phyloP scores from a whole-genome alignment of 2,113 vertebrate genomes.

The Aramus guarauna region DNA sequence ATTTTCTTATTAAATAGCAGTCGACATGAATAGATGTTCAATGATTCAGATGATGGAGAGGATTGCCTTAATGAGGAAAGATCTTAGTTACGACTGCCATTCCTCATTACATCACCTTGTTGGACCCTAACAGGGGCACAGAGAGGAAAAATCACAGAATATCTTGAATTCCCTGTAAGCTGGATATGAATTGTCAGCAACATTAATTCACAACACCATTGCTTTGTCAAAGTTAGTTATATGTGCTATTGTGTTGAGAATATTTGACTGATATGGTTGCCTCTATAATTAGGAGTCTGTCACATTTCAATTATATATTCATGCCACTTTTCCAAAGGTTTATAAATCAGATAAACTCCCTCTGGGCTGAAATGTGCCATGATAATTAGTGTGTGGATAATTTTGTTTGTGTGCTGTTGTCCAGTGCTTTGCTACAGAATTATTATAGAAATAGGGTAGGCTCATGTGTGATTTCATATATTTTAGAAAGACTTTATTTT shows the following conservation, averaged over 20 bases:
- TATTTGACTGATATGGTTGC: not conserved
- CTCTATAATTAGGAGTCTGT: constrained; percentile 29
- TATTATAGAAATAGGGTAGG: not conserved
- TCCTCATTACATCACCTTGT: not conserved
- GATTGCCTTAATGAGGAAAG: not conserved
- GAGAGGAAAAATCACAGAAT: not conserved
- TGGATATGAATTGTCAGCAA: not conserved
- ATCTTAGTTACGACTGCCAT: not conserved
- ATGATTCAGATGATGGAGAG: not conserved
- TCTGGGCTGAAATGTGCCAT: not conserved
- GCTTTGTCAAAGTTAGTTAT: constrained; percentile 33
- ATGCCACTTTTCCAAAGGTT: not conserved
- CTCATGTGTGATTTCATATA: not conserved
- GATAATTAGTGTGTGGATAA: not conserved
- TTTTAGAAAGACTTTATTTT: not conserved
- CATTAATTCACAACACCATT: not conserved
- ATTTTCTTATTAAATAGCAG: not conserved
- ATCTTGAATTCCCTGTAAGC: not conserved
- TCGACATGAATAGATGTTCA: not conserved
- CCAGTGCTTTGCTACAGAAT: not conserved
- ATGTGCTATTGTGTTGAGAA: not conserved
- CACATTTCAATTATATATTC: constrained; percentile 20
- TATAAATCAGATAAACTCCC: not conserved
- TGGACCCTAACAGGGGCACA: not conserved
- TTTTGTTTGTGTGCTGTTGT: not conserved